Evolutionary conservation across 2,888 invertebrate species (phyloP), one percentile per base, ranked within the genome.

Genomic region (Pomacea canaliculata): DNA sequence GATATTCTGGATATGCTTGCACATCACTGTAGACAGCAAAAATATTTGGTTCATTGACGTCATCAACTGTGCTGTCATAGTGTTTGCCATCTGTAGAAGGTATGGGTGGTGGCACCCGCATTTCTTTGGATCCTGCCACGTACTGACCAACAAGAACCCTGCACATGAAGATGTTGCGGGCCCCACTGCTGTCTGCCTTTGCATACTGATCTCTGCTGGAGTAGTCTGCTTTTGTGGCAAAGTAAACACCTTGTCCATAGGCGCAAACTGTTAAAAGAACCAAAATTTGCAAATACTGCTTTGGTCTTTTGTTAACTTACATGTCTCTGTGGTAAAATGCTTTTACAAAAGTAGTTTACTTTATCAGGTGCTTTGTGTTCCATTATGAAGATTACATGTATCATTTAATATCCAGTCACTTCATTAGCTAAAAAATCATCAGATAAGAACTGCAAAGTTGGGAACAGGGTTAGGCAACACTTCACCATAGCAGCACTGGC

Each of bases 81-180:
- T 27, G 63, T n/a, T 16, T 8, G 4, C 18, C 37, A 7, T 67
- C 63, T 2, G 49, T 12, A 8, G 27, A 27, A 5, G 74, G 18
- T 13, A 68, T 63, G 27, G 60, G 60, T 49, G 74, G 74, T 16
- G 69, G 69, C 7, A 37, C 60, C 9, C 74, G 74, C 74, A 74
- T 74, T 56, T 18, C 19, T 18, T 56, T 10, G 63, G 48, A 19
- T 10, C 74, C 74, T 23, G 27, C 18, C 10, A 13, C 46, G 19
- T 49, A 69, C 37, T 74, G 37, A 7, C 74, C 74, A 9, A 74
- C 74, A 51, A 74, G 74, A 7, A 63, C 74, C 16, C n/a, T 59
- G 74, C 74, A 74, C 69, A 74, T 3, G 74, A 74, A 74, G 46
- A 74, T 74, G 68, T 63, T 60, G 48, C 74, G 74, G 18, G 68